Evolutionary conservation across 2,888 invertebrate species (phyloP).

Genomic region (Carcina quercana): DNA sequence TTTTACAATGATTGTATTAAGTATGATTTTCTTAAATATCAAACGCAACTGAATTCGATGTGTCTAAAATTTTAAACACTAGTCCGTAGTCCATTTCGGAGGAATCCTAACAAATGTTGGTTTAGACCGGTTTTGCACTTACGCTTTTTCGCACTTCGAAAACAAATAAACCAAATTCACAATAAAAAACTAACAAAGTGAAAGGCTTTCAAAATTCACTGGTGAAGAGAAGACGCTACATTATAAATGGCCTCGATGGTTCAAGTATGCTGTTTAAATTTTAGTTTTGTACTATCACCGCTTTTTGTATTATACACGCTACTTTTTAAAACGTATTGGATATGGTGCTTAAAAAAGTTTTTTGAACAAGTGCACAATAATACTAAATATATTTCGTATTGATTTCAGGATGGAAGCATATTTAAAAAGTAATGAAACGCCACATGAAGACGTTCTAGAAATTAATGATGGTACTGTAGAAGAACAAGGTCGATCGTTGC

Average conservation of each 20-base stretch:
- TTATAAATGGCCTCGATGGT: constrained; percentile 29
- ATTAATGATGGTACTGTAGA: no score
- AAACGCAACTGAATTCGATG: constrained; percentile 1
- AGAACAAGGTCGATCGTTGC: constrained; percentile 33
- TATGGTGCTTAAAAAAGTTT: constrained; percentile 14
- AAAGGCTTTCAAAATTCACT: constrained; percentile 7
- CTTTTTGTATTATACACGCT: constrained; percentile 26
- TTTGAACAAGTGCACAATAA: not conserved
- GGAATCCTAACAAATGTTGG: not conserved
- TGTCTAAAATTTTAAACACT: not conserved
- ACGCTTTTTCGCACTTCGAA: constrained; percentile 3
- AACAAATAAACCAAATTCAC: not conserved
- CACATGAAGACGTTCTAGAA: no score
- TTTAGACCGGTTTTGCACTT: constrained; percentile 3
- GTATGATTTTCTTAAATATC: not conserved
- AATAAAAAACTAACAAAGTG: constrained; percentile 13
- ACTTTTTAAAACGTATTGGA: constrained; percentile 15
- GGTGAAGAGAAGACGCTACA: constrained; percentile 13
- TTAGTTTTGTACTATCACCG: constrained; percentile 33
- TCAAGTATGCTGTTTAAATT: constrained; percentile 54
- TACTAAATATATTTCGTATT: constrained; percentile 18
- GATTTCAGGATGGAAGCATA: constrained; percentile 33
- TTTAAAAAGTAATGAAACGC: no score
- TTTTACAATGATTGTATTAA: not conserved
- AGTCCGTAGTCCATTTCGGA: not conserved